phyloP scores from a whole-genome alignment of 2,888 invertebrate genomes.

The Eristalinus sepulchralis region DNA sequence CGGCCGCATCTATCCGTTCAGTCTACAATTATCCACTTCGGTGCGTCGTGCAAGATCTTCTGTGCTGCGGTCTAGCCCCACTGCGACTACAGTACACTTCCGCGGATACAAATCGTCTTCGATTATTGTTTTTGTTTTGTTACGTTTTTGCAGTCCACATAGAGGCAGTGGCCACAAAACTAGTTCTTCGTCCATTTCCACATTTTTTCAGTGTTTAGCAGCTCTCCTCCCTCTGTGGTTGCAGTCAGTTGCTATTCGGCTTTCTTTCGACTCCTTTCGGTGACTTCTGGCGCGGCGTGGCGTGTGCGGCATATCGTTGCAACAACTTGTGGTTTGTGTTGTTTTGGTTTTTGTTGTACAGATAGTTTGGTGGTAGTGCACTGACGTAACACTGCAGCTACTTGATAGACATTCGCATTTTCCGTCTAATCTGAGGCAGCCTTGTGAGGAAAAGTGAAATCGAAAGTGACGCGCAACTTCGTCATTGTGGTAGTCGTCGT shows the following conservation, averaged over 20 bases:
- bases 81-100: slow-evolving; percentile 36
- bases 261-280: slow-evolving; percentile 55
- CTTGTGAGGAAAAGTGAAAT: slow-evolving; percentile 65
- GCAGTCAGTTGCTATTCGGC: neutral
- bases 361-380: slow-evolving; percentile 40
- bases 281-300: slow-evolving; percentile 5
- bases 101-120: slow-evolving; percentile 24
- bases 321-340: slow-evolving; percentile 53
- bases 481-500: slow-evolving; percentile 1
- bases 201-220: slow-evolving; percentile 24
- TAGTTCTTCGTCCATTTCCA: slow-evolving; percentile 54
- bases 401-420: slow-evolving; percentile 47
- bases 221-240: slow-evolving; percentile 11
- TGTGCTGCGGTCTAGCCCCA: slow-evolving; percentile 10
- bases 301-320: slow-evolving; percentile 60
- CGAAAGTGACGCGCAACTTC: slow-evolving; percentile 60
- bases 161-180: slow-evolving; percentile 45
- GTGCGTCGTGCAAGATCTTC: slow-evolving; percentile 12
- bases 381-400: slow-evolving; percentile 61
- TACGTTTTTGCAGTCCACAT: slow-evolving; percentile 26
- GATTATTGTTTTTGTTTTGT: slow-evolving; percentile 16
- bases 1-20: slow-evolving; percentile 39
- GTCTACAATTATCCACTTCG: slow-evolving; percentile 24
- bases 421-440: slow-evolving; percentile 50
- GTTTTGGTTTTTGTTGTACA: slow-evolving; percentile 23